Evolutionary conservation across 2,797 vertebrate genomes (phyloP).

Genomic region (Muscicapa comitata): DNA sequence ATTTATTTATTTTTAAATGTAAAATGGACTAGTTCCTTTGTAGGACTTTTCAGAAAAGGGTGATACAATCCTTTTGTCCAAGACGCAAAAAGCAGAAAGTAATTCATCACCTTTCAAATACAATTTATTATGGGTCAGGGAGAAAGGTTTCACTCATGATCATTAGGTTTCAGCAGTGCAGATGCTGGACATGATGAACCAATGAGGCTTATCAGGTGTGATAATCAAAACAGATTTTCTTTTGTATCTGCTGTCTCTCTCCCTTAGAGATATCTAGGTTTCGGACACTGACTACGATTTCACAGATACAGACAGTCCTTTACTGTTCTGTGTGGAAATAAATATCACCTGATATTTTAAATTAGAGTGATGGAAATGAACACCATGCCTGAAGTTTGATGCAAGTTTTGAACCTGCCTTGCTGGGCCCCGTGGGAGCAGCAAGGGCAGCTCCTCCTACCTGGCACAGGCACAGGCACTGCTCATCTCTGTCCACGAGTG

Average conservation of each 20-base stretch:
- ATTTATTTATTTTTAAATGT: not conserved
- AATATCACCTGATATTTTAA: not conserved
- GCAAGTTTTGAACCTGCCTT: not conserved
- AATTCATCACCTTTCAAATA: constrained; percentile 27
- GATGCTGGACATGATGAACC: constrained; percentile 55
- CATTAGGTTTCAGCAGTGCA: constrained; percentile 5
- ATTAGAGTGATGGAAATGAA: not conserved
- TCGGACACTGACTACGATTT: not conserved
- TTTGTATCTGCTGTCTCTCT: constrained; percentile 11
- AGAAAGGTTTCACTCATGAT: constrained; percentile 32
- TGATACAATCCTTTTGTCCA: constrained; percentile 3
- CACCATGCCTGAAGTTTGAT: not conserved
- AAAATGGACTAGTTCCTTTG: not conserved
- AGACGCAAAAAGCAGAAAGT: constrained; percentile 16
- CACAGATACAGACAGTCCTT: not conserved
- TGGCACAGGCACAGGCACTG: accelerated
- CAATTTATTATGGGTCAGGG: constrained; percentile 47
- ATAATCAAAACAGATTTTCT: constrained; percentile 62
- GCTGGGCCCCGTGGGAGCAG: accelerated
- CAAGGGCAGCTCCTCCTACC: not conserved
- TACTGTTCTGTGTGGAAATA: not conserved
- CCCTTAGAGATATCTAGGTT: not conserved
- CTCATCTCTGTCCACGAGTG: not conserved
- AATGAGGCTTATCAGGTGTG: constrained; percentile 55
- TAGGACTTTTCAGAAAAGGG: not conserved